Evolutionary conservation across 1,140 invertebrate species (phyloP), one percentile per base, ranked within the genome.

Genomic region (Galleria mellonella): DNA sequence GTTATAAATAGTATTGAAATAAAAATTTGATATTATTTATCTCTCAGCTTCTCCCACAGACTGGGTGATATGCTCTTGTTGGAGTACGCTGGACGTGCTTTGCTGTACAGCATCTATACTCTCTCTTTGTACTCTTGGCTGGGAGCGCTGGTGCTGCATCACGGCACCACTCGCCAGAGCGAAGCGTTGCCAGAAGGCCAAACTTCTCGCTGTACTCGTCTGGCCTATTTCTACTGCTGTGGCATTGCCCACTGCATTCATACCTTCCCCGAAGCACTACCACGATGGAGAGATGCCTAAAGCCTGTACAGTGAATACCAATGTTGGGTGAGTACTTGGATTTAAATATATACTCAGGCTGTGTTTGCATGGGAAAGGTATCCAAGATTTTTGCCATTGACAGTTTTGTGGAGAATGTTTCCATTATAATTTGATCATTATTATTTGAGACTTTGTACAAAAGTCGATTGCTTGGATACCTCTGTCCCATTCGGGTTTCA

Each of bases 51-150:
- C 14, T 43, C 9, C 86, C 57, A 65, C 87, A 77, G 89, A 89
- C 28, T 69, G 78, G 29, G 61, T 72, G 0, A 82, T 91, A 39
- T 92, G 91, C 57, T 79, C 86, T 8, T 77, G 87, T 23, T 92
- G 90, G 90, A 88, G 89, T 9, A 88, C 89, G 0, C 67, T 89
- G 17, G 90, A 91, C 64, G 90, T 92, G 7, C 65, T 91, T 0
- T 91, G 89, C 66, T 91, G 90, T 62, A 91, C 90, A 2, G 90
- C 90, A 0, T 90, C 89, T 13, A 92, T 92, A 44, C 74, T 91
- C 9, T 91, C 90, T 8, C 81, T 92, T 4, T 91, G 90, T 57
- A 87, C 86, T 6, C 87, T 92, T 9, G 89, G 88, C 23, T 87
- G 91, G 51, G 91, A 92, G 68, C 77, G 90, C 0, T 91, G 90